Base-by-base conservation (phyloP, 2,888 invertebrate genomes). In the Luperina testacea region DNA sequence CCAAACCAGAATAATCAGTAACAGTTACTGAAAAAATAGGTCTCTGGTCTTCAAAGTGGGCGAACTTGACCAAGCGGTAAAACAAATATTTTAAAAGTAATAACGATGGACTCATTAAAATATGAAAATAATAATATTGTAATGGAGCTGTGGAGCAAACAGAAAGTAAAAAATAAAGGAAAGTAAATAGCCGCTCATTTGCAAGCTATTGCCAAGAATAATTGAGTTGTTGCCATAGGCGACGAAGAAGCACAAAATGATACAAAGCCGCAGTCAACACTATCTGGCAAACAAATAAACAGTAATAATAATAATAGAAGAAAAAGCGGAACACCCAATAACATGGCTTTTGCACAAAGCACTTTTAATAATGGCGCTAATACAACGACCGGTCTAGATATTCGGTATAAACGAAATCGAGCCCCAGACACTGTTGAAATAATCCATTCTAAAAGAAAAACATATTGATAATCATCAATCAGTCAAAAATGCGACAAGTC, bases 401-500 rank as follows among this genome's bases (percentile, higher is more conserved):
- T 59, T n/a, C 11, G 11, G 11, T 38, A 67, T 15, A 67, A 8
- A 38, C 68, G 13, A 61, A n/a, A 67, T 53, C 15, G 15, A 65
- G 24, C 32, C n/a, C 17, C 57, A 32, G 48, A 45, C 53, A 53
- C 20, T 57, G 2, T 24, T 57, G 2, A 64, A 76, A 80, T 59
- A 78, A 78, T 82, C 59, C 84, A 82, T 67, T 17, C 27, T 11
- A 42, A 24, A 83, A 59, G 7, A 78, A 67, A 57, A 69, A 80
- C 72, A 80, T 15, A 59, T 24, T 79, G 68, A 38, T 57, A 13
- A 45, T 61, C 65, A 57, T 84, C 80, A 84, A 84, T 80, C 69
- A 82, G 80, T 61, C 17, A 82, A 59, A 72, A 72, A 53, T 24
- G 51, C 57, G 68, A 72, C 68, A 80, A 59, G 42, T 61, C n/a